A percentile compares a stretch with the other conserved stretches of the same genome.
These are phyloP conservation scores for Mythimna albipuncta DNA, from an alignment of 2,888 invertebrate species.

Conservation along the genomic window DNA sequence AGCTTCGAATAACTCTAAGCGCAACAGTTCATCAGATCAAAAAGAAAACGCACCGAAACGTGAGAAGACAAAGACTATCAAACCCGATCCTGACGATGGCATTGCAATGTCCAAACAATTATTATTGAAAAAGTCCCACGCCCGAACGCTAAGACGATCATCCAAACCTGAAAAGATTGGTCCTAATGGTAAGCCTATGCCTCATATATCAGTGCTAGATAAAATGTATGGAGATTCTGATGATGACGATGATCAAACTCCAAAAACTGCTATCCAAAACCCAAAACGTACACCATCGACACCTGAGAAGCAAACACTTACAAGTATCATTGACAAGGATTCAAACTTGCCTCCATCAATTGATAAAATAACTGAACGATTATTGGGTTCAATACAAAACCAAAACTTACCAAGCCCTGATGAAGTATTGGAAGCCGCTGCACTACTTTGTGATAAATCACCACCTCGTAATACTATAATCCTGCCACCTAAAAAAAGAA, in stretches of 20 bases:
- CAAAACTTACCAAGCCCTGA: constrained; percentile 40
- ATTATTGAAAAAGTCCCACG: constrained; percentile 37
- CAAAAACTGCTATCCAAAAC: neutral
- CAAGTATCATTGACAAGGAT: constrained; percentile 1
- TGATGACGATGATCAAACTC: constrained; percentile 48
- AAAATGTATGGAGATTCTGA: constrained; percentile 71
- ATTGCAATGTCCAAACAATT: constrained; percentile 58
- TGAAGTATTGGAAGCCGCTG: constrained; percentile 41
- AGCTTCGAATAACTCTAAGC: constrained; percentile 1
- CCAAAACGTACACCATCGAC: constrained; percentile 18
- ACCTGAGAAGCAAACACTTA: constrained; percentile 7
- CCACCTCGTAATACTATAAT: constrained; percentile 54
- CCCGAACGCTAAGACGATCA: neutral
- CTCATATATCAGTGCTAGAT: constrained; percentile 71
- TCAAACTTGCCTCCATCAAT: constrained; percentile 41
- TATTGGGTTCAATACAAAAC: constrained; percentile 37
- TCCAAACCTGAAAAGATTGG: constrained; percentile 51
- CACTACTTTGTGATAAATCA: constrained; percentile 20
- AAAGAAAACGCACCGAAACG: constrained; percentile 59
- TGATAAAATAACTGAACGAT: constrained; percentile 37
- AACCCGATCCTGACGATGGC: constrained; percentile 22
- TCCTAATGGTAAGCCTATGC: constrained; percentile 70
- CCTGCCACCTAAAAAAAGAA: constrained; percentile 66
- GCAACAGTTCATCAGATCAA: constrained; percentile 30
- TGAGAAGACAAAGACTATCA: constrained; percentile 19